phyloP scores from a whole-genome alignment of 2,888 invertebrate species.

The Drosophila anomalata region DNA sequence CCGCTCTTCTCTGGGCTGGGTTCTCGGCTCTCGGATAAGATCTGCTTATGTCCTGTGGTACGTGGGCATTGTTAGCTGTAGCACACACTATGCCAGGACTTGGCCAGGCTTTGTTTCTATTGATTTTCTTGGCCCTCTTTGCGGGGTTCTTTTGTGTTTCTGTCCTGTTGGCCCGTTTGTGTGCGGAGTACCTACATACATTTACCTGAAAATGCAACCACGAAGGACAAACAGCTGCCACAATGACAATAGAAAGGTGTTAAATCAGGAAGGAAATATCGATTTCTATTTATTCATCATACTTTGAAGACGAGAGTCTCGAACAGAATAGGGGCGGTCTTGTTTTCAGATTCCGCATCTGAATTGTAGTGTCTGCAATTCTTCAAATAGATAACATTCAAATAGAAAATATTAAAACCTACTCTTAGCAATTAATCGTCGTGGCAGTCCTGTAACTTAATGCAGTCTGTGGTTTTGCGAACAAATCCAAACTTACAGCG shows the following conservation, averaged over 20 bases:
- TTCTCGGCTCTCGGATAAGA: slow-evolving; percentile 29
- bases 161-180: slow-evolving; percentile 13
- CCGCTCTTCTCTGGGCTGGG: slow-evolving; percentile 25
- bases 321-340: neutral
- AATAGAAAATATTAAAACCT: too few species aligned
- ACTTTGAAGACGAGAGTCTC: neutral
- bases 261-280: slow-evolving; percentile 44
- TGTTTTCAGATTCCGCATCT: neutral
- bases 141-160: slow-evolving; percentile 16
- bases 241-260: slow-evolving; percentile 21
- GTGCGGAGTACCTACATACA: slow-evolving; percentile 12
- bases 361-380: neutral
- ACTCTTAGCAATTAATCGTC: too few species aligned
- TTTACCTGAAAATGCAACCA: slow-evolving; percentile 32
- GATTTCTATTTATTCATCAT: slow-evolving; percentile 33
- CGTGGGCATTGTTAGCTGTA: slow-evolving; percentile 60
- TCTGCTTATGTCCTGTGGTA: slow-evolving; percentile 40
- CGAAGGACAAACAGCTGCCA: slow-evolving; percentile 23
- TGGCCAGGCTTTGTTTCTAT: slow-evolving; percentile 40
- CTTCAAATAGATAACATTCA: too few species aligned
- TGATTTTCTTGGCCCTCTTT: slow-evolving; percentile 38
- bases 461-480: neutral
- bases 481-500: slow-evolving; percentile 1
- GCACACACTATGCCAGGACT: slow-evolving; percentile 19
- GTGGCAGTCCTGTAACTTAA: neutral